Conservation (phyloP, 2,113 vertebrate genomes). For the Sula dactylatra region DNA sequence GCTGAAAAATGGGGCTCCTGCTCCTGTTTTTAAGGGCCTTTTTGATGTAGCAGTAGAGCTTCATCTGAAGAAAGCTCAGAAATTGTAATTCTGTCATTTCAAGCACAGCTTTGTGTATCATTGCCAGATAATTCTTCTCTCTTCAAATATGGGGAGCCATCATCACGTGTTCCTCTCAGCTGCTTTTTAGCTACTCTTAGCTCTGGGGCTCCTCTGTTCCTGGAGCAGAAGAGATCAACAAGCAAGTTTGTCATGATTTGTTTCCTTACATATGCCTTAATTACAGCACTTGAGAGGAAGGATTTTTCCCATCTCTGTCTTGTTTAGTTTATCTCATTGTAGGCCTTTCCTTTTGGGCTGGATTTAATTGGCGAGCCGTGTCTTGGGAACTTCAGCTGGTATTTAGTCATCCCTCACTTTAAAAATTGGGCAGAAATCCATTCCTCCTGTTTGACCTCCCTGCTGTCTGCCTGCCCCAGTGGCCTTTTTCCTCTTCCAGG, state of each 20-base stretch:
- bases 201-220: background rate
- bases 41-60: background rate
- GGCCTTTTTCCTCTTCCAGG: background rate
- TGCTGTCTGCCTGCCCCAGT: background rate
- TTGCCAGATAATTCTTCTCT: background rate
- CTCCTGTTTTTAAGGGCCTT: background rate
- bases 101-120: background rate
- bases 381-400: background rate
- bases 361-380: fast-evolving
- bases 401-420: background rate
- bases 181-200: background rate
- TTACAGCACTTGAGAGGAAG: background rate
- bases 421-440: background rate
- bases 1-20: background rate
- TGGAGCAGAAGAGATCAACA: background rate
- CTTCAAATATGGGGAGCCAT: background rate
- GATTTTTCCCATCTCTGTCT: background rate
- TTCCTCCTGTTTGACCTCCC: background rate
- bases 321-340: background rate
- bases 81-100: background rate
- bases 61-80: background rate
- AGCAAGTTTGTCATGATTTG: background rate
- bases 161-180: fast-evolving
- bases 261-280: background rate
- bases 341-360: background rate